Evolutionary conservation across 2,113 vertebrate species (phyloP).

Genomic region (Ophiodon elongatus): DNA sequence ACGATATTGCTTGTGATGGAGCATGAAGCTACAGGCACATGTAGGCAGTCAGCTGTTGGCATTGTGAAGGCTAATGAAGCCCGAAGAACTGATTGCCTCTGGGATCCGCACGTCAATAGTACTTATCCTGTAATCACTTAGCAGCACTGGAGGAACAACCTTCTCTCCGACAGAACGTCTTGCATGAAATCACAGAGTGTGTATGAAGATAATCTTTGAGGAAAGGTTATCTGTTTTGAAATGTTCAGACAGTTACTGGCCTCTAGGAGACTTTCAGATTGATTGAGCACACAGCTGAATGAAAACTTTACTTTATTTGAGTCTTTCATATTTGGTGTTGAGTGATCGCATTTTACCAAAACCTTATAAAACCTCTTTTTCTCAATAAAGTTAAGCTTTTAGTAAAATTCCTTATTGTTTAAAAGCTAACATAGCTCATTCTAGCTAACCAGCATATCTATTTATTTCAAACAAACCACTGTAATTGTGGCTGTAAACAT

Average conservation of each 20-base stretch:
- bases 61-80: constrained; percentile 64
- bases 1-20: constrained; percentile 9
- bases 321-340: background rate
- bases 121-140: constrained; percentile 68
- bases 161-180: background rate
- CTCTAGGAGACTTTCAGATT: background rate
- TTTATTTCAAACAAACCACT: background rate
- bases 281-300: background rate
- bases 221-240: constrained; percentile 12
- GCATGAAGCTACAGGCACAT: constrained; percentile 50
- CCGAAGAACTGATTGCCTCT: constrained; percentile 70
- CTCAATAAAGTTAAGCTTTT: too few relatives aligned
- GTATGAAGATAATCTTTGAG: constrained; percentile 8
- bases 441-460: background rate
- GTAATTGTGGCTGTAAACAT: background rate
- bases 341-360: too few relatives aligned
- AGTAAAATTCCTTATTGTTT: too few relatives aligned
- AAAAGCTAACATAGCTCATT: background rate
- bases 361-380: too few relatives aligned
- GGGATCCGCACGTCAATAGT: constrained; percentile 71
- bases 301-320: background rate
- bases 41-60: constrained; percentile 51
- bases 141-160: constrained; percentile 29
- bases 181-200: constrained; percentile 11
- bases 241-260: background rate